Evolutionary conservation across 2,797 vertebrate genomes (phyloP), one percentile per base, ranked within the genome.

Genomic region (Antennarius maculatus): DNA sequence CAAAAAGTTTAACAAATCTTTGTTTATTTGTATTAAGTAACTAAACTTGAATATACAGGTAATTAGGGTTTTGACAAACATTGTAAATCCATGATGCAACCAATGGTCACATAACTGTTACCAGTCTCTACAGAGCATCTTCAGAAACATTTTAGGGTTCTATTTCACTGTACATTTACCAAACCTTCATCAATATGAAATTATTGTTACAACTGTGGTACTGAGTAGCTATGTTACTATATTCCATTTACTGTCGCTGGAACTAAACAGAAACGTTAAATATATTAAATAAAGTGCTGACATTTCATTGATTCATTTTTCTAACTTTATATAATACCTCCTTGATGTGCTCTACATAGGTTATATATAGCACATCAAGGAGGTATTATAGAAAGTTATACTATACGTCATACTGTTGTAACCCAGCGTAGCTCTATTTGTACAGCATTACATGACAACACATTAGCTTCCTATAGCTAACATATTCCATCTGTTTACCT

Each of bases 161-260:
- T 17, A 23, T 16, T 29, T 55, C 64, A 57, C 50, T 17, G 28
- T 31, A 14, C 16, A 42, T 23, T 17, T 42, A 28, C 16, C 45
- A 39, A 39, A 3, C 37, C 37, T 43, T 43, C 13, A 43, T 15
- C 5, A 4, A 14, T 43, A 43, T 43, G 42, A 43, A 13, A 43
- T 43, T 43, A 12, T 15, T 57, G 73, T 81, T 72, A 67, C 66
- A 83, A 46, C 51, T 45, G 15, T 45, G 15, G 15, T 70, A 3
- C 15, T 58, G 75, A 81, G 85, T 79, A 86, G 61, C 63, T 49
- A 55, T 2, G 18, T 55, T n/a, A 49, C 59, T 57, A 14, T 47
- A 16, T 43, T 39, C 1, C 23, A 55, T 29, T 57, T 29, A 18
- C 4, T 27, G 13, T 11, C 12, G 39, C 39, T 41, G 13, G 13